A percentile compares a stretch with the other conserved stretches of the same genome.
Evolutionary conservation across 2,113 vertebrate genomes (phyloP).

Genomic region (Hypomesus transpacificus): DNA sequence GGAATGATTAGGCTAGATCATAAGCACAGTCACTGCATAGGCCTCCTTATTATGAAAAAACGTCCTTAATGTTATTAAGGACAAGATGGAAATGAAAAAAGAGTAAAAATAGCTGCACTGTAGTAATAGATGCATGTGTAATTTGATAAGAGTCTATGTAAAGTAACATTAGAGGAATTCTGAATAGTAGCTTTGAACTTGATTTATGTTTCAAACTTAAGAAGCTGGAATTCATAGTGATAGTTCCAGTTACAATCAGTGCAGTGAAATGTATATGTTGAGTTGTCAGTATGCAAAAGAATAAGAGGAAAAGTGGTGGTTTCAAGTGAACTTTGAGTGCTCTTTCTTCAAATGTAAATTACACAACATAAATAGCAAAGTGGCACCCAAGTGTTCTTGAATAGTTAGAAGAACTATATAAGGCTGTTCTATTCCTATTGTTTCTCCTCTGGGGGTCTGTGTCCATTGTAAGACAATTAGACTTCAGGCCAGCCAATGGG

Average conservation of each 20-base stretch:
- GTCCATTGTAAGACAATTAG: constrained; percentile 45
- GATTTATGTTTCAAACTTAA: constrained; percentile 27
- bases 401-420: constrained; percentile 50
- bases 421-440: constrained; percentile 65
- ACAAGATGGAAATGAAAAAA: constrained; percentile 1
- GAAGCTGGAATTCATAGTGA: neutral
- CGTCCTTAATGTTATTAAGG: neutral
- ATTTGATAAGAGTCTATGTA: constrained; percentile 23
- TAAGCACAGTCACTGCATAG: constrained; percentile 52
- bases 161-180: constrained; percentile 37
- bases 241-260: constrained; percentile 1
- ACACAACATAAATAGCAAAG: neutral
- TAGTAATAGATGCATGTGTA: constrained; percentile 26
- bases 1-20: constrained; percentile 40
- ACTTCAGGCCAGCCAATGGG: constrained; percentile 16
- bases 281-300: constrained; percentile 8
- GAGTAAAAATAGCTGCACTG: constrained; percentile 31
- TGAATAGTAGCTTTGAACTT: constrained; percentile 39
- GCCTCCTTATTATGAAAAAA: constrained; percentile 23
- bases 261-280: neutral
- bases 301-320: neutral
- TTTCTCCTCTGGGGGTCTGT: constrained; percentile 55
- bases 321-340: neutral
- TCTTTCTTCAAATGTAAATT: neutral
- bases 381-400: constrained; percentile 38